These are phyloP conservation scores for Zaprionus bogoriensis DNA, from an alignment of 2,888 invertebrate genomes.

Conservation along the genomic window DNA sequence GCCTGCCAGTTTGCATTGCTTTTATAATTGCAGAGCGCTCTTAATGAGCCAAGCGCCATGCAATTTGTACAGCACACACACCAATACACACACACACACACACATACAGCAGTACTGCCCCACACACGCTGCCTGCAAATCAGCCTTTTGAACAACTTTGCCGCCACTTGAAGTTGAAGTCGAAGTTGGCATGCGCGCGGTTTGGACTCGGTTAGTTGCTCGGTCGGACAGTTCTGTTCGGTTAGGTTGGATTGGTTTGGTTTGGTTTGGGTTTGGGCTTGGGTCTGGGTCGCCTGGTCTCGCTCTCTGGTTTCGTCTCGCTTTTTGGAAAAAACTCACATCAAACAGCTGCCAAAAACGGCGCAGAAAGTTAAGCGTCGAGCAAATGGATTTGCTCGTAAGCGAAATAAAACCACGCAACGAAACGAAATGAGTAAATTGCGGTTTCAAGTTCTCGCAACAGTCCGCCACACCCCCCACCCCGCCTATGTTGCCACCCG, in stretches of 20 bases:
- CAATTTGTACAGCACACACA: conserved; percentile 55
- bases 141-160: conserved; percentile 66
- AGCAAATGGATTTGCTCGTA: conserved; percentile 72
- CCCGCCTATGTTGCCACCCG: background rate
- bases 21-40: conserved; percentile 72
- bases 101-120: conserved; percentile 9
- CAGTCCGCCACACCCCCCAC: too few relatives aligned
- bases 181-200: conserved; percentile 47
- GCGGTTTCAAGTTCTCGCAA: conserved; percentile 72
- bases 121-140: conserved; percentile 37
- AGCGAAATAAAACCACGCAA: conserved; percentile 70
- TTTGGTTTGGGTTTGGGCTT: too few relatives aligned
- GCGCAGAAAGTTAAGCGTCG: conserved; percentile 58
- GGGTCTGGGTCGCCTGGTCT: too few relatives aligned
- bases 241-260: too few relatives aligned
- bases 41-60: conserved; percentile 71
- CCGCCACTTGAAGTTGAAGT: conserved; percentile 66
- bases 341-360: conserved; percentile 56
- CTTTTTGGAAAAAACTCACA: conserved; percentile 1
- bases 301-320: background rate
- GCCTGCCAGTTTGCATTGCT: conserved; percentile 64
- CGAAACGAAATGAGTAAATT: conserved; percentile 78
- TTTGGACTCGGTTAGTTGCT: conserved; percentile 55
- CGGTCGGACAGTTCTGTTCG: background rate
- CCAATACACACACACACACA: conserved; percentile 3